Conservation (phyloP, 1,140 invertebrate genomes). For the Octopus sinensis region DNA sequence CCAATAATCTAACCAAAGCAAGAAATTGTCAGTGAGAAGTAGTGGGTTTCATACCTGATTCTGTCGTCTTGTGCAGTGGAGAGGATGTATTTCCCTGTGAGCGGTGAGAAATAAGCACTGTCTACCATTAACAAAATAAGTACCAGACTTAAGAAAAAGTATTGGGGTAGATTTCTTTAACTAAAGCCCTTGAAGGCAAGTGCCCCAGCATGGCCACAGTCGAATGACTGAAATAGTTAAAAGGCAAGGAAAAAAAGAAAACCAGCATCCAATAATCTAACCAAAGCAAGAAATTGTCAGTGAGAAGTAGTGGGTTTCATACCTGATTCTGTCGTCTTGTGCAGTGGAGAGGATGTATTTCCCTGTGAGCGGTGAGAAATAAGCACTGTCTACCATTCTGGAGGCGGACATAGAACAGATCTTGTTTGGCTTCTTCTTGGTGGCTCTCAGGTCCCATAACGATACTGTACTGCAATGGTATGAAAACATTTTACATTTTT, state of each 20-base stretch:
- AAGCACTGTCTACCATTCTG: slow-evolving; percentile 36
- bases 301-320: not conserved
- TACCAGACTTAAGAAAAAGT: no score
- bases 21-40: no score
- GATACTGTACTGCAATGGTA: slow-evolving; percentile 28
- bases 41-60: slow-evolving; percentile 31
- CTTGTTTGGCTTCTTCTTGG: slow-evolving; percentile 33
- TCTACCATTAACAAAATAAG: no score
- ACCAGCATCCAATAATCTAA: no score
- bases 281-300: no score
- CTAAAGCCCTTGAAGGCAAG: no score
- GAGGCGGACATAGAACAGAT: slow-evolving; percentile 25
- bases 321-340: slow-evolving; percentile 41
- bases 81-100: slow-evolving; percentile 42
- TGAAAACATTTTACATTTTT: no score
- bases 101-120: slow-evolving; percentile 47
- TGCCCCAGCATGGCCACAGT: no score
- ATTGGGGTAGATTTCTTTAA: no score
- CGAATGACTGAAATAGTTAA: no score
- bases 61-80: slow-evolving; percentile 36
- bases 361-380: slow-evolving; percentile 48
- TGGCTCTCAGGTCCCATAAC: slow-evolving; percentile 43
- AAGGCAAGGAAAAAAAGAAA: no score
- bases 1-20: no score
- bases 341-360: slow-evolving; percentile 37